Conservation (phyloP, 2,113 vertebrate species). For the Centropus unirufus region DNA sequence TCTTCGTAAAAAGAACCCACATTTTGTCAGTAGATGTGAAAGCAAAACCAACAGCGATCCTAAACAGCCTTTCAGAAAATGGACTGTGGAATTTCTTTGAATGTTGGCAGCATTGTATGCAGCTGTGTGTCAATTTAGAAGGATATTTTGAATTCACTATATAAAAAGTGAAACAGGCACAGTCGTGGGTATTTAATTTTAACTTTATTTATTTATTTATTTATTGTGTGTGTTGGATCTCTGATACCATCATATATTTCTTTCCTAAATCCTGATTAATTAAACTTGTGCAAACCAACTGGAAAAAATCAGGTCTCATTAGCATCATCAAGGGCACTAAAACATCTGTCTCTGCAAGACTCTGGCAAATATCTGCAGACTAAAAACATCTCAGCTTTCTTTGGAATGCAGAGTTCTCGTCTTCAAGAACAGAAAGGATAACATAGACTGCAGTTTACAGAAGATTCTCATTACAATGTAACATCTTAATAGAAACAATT, state of each 20-base stretch:
- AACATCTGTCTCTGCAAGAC: background rate
- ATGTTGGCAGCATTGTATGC: too few relatives aligned
- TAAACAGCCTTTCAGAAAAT: too few relatives aligned
- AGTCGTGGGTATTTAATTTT: too few relatives aligned
- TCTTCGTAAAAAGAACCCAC: too few relatives aligned
- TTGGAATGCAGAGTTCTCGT: background rate
- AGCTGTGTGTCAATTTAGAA: too few relatives aligned
- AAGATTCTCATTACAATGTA: background rate
- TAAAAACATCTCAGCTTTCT: background rate
- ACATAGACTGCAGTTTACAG: background rate
- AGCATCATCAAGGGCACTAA: background rate
- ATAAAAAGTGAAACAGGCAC: too few relatives aligned
- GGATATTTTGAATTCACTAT: too few relatives aligned
- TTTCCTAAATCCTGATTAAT: background rate
- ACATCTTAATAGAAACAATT: conserved; percentile 8
- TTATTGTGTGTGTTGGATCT: too few relatives aligned
- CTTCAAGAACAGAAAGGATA: background rate
- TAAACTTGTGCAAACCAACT: background rate
- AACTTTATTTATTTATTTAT: too few relatives aligned
- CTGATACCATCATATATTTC: background rate
- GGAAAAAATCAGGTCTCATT: background rate
- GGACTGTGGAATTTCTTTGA: too few relatives aligned
- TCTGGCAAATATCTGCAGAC: background rate
- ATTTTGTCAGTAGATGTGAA: too few relatives aligned
- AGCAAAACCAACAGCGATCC: too few relatives aligned